A percentile compares a stretch with the other conserved stretches of the same genome.
These are phyloP conservation scores for Vollenhovia emeryi DNA, from an alignment of 1,140 invertebrate species.

Conservation along the genomic window DNA sequence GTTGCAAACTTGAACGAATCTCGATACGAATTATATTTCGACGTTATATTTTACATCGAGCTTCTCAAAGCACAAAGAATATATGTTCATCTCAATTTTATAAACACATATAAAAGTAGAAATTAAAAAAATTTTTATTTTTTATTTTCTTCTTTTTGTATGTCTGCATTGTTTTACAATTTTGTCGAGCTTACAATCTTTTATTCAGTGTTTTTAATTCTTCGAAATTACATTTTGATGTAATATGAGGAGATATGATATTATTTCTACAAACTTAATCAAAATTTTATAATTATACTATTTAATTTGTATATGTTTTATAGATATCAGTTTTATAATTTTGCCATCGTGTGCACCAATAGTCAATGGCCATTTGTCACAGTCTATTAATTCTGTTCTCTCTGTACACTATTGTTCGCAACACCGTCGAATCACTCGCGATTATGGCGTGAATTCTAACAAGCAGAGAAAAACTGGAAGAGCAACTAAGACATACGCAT, in stretches of 20 bases:
- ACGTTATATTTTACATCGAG: constrained; percentile 17
- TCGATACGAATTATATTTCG: neutral
- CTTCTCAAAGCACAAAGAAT: neutral
- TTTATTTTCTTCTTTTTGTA: too few species aligned
- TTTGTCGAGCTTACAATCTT: constrained; percentile 3
- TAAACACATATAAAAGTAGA: neutral
- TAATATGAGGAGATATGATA: neutral
- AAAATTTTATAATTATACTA: constrained; percentile 29
- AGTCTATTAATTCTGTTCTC: neutral
- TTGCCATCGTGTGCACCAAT: constrained; percentile 15
- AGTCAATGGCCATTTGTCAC: neutral
- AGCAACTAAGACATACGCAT: constrained; percentile 20
- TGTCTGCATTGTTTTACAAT: neutral
- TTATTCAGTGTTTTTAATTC: neutral
- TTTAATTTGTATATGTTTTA: constrained; percentile 9
- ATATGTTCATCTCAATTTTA: constrained; percentile 12
- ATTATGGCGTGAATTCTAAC: neutral
- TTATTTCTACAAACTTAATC: neutral
- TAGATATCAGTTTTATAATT: neutral
- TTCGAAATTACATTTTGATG: neutral
- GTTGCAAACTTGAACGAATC: constrained; percentile 3
- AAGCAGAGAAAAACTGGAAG: neutral
- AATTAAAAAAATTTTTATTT: too few species aligned
- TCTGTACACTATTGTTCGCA: neutral
- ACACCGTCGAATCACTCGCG: neutral